Conservation (phyloP, 35 echinoderm and acorn worm species). For the Stichopus chloronotus region DNA sequence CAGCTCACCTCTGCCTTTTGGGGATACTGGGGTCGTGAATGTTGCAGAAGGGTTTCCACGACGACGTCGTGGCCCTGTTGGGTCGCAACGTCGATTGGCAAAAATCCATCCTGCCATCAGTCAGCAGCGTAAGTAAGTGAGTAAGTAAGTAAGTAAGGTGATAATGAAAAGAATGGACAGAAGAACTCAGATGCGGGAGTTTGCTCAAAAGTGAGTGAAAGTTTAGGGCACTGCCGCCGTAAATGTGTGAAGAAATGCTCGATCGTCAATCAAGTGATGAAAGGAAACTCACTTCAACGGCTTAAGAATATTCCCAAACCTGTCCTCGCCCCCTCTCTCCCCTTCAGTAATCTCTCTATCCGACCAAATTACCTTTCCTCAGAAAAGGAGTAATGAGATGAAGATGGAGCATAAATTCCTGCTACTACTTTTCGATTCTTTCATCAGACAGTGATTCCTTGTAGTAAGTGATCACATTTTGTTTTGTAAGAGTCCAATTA, state of each 20-base stretch:
- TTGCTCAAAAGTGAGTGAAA: neutral
- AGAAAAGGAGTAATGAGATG: no score
- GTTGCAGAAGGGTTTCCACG: constrained; percentile 96
- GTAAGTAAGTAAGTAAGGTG: neutral
- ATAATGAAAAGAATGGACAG: constrained; percentile 7
- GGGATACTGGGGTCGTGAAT: constrained; percentile 88
- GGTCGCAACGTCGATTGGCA: constrained; percentile 94
- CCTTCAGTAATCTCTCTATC: no score
- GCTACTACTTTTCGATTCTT: no score
- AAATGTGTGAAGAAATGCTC: neutral
- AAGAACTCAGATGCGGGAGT: neutral
- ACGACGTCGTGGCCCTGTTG: constrained; percentile 96
- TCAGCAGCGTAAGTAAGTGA: constrained; percentile 28
- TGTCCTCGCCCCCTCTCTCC: no score
- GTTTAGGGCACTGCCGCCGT: neutral
- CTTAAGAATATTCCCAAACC: no score
- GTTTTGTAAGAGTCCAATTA: no score
- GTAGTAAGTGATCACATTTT: no score
- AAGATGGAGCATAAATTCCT: no score
- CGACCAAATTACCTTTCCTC: no score
- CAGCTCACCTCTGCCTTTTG: constrained; percentile 95
- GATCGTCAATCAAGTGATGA: no score
- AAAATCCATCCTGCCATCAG: constrained; percentile 84
- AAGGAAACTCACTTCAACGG: no score
- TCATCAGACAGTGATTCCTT: no score